Conservation (phyloP, 2,797 vertebrate species). For the Helostoma temminkii region DNA sequence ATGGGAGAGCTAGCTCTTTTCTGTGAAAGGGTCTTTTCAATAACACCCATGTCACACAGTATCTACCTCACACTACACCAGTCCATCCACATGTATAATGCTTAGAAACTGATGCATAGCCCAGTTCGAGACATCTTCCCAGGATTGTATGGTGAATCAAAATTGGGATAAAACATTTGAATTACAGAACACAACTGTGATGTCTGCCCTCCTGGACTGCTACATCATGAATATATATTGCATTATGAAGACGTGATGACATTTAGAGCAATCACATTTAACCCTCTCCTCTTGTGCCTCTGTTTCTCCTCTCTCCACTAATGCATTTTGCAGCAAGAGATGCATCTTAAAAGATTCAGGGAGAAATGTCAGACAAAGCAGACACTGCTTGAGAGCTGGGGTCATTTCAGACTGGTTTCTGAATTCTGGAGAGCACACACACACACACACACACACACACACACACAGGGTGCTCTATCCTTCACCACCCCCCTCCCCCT, state of each 20-base stretch:
- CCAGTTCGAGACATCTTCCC: constrained; percentile 52
- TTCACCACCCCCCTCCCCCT: constrained; percentile 37
- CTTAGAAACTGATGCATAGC: constrained; percentile 43
- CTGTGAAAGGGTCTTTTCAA: constrained; percentile 30
- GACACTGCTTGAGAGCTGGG: constrained; percentile 75
- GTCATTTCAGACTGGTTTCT: constrained; percentile 77
- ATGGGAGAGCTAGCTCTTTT: not conserved
- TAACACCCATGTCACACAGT: constrained; percentile 24
- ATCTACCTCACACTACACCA: constrained; percentile 26
- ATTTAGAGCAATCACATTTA: constrained; percentile 86
- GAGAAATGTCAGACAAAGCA: constrained; percentile 79
- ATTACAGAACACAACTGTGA: constrained; percentile 82
- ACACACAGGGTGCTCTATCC: constrained; percentile 52
- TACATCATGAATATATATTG: constrained; percentile 88
- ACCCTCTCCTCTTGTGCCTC: constrained; percentile 78
- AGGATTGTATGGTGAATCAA: constrained; percentile 68
- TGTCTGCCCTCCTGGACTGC: constrained; percentile 79
- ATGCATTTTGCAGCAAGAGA: constrained; percentile 82
- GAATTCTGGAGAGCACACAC: constrained; percentile 63
- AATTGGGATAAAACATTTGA: constrained; percentile 81
- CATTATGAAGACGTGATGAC: constrained; percentile 87
- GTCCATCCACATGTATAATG: constrained; percentile 35
- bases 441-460: constrained; percentile 30
- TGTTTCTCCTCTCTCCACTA: constrained; percentile 73
- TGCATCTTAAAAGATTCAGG: constrained; percentile 83